Conservation (phyloP, 2,888 invertebrate genomes). For the Yponomeuta sedellus region DNA sequence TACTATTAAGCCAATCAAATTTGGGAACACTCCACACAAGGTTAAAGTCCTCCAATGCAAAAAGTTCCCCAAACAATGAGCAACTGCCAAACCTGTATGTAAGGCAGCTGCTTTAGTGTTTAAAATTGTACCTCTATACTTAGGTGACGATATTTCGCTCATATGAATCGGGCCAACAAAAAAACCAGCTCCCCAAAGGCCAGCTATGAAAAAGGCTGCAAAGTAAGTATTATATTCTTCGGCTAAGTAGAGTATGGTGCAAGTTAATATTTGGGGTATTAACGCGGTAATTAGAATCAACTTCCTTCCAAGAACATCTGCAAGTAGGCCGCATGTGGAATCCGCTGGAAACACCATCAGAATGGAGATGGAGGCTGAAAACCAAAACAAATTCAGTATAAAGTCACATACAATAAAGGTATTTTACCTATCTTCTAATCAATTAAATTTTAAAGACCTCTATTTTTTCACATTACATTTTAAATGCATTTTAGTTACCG, state of each 20-base stretch:
- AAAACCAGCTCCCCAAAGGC: neutral
- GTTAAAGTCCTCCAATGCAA: neutral
- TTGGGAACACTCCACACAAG: neutral
- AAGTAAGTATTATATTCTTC: neutral
- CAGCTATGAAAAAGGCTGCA: neutral
- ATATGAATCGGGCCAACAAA: neutral
- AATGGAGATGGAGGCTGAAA: neutral
- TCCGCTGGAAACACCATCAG: conserved; percentile 1
- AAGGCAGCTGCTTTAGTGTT: neutral
- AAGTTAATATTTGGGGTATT: neutral
- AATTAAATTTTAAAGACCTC: too few relatives aligned
- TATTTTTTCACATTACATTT: too few relatives aligned
- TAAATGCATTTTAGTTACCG: too few relatives aligned
- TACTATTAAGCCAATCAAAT: neutral
- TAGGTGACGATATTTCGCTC: neutral
- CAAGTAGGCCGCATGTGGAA: neutral
- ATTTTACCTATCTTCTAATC: neutral
- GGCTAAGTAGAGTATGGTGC: neutral
- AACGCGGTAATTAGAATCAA: neutral
- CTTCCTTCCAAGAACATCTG: neutral
- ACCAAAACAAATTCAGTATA: neutral
- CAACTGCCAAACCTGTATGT: neutral
- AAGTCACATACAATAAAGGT: neutral
- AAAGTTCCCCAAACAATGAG: neutral
- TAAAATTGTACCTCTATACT: neutral